phyloP scores from a whole-genome alignment of 2,888 invertebrate genomes.

The Zonitis immaculata region DNA sequence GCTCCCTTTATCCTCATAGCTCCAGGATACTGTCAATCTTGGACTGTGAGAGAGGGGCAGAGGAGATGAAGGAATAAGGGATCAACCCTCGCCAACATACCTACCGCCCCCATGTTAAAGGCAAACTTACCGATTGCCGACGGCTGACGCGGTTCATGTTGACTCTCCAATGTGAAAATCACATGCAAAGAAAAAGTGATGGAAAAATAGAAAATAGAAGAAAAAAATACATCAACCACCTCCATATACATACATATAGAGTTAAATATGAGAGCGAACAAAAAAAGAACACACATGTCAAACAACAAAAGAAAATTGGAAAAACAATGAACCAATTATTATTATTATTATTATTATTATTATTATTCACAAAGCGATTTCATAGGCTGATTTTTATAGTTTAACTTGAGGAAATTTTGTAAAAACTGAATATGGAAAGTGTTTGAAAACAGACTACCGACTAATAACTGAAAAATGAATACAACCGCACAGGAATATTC shows the following conservation, averaged over 20 bases:
- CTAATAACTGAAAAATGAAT: no score
- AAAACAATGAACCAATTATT: background rate
- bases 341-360: no score
- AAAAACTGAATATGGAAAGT: no score
- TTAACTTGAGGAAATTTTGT: no score
- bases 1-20: slow-evolving; percentile 42
- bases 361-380: background rate
- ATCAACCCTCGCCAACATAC: background rate
- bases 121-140: slow-evolving; percentile 2
- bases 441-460: no score
- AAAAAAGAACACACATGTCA: background rate
- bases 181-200: background rate
- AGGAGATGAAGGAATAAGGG: slow-evolving; percentile 21
- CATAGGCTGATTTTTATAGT: no score
- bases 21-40: slow-evolving; percentile 45
- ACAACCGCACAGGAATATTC: no score
- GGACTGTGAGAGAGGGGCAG: slow-evolving; percentile 24
- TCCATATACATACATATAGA: no score
- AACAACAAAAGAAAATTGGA: background rate
- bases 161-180: background rate
- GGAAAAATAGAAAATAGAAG: background rate
- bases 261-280: background rate
- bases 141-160: background rate
- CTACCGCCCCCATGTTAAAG: slow-evolving; percentile 4
- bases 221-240: background rate